phyloP scores from a whole-genome alignment of 2,888 invertebrate species.

The Argyra leucocephala region DNA sequence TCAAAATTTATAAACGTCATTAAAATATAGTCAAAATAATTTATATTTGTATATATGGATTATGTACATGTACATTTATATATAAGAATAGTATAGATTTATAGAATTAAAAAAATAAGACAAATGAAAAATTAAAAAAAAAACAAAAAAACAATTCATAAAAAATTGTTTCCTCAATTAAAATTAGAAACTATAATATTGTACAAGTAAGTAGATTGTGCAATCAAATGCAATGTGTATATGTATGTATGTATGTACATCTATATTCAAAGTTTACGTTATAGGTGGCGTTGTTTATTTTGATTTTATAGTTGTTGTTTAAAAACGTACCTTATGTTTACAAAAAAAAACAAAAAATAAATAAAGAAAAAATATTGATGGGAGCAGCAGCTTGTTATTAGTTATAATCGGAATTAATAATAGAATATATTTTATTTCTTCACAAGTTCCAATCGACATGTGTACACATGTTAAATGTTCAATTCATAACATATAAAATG shows the following conservation, averaged over 20 bases:
- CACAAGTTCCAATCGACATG: not conserved
- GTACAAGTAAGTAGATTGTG: not conserved
- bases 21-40: not conserved
- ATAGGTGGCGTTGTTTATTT: not conserved
- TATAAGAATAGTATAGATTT: no score
- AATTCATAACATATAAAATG: no score
- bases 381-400: slow-evolving; percentile 3
- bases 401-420: not conserved
- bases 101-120: no score
- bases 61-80: no score
- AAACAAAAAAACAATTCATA: no score
- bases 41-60: not conserved
- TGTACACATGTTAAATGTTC: not conserved
- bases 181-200: not conserved
- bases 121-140: no score
- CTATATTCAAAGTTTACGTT: not conserved
- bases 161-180: no score
- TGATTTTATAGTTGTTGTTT: no score
- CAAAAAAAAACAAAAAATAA: not conserved
- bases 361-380: not conserved
- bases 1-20: not conserved
- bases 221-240: not conserved
- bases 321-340: no score
- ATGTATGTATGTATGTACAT: not conserved
- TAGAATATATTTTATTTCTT: not conserved